A percentile compares a stretch with the other conserved stretches of the same genome.
Evolutionary conservation across 2,113 vertebrate genomes (phyloP).

Genomic region (Bubo bubo): DNA sequence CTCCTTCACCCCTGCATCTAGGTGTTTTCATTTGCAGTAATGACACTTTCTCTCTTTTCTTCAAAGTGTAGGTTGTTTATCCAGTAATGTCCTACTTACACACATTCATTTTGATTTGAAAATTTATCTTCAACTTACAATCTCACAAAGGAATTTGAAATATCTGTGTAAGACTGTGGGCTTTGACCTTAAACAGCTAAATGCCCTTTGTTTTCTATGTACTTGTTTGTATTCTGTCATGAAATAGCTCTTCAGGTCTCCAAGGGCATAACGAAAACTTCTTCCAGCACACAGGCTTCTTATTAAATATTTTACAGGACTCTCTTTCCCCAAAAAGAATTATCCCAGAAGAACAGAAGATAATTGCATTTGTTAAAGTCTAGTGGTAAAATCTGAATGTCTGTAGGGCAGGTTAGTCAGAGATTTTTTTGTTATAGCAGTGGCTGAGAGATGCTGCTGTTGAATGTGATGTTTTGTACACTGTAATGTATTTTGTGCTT

Average conservation of each 20-base stretch:
- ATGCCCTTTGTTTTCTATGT: background rate
- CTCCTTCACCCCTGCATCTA: rapidly evolving
- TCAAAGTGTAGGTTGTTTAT: background rate
- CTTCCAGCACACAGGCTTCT: background rate
- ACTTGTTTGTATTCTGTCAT: background rate
- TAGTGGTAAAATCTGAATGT: background rate
- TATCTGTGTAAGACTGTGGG: background rate
- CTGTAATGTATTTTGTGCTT: background rate
- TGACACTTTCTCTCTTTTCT: background rate
- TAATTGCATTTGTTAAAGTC: background rate
- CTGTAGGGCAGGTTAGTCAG: background rate
- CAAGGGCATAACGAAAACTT: background rate
- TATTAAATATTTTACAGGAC: background rate
- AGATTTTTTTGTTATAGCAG: background rate
- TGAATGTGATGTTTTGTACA: background rate
- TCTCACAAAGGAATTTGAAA: background rate
- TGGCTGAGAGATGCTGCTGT: background rate
- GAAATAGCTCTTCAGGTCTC: background rate
- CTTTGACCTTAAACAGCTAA: background rate
- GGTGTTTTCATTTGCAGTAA: background rate
- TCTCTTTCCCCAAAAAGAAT: background rate
- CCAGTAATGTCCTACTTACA: background rate
- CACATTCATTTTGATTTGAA: background rate
- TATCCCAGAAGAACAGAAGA: background rate
- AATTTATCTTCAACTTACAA: background rate